Evolutionary conservation across 2,888 invertebrate genomes (phyloP), one percentile per base, ranked within the genome.

Genomic region (Idaea aversata): DNA sequence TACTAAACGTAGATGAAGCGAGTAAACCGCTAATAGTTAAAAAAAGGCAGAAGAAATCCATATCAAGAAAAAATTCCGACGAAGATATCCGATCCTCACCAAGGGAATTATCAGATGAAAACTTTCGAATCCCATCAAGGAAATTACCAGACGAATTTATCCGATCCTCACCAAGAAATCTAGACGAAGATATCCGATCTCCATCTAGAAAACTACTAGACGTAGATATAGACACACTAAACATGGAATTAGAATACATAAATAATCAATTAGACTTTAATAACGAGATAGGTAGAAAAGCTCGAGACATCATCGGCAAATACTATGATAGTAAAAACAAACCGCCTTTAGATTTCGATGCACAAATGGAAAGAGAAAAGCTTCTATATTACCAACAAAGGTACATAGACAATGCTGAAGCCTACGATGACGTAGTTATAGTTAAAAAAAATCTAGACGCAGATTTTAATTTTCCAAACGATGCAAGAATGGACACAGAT

Each of bases 281-380:
- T 57, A 91, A 90, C 66, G 92, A 91, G 72, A 84, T 91, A 1
- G 91, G 91, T 0, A 79, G 91, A 15, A 91, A 91, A 76, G 91
- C 90, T 0, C 83, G 91, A 65, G 93, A 93, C 72, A 88, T 91
- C 0, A 91, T 91, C 0, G 88, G 88, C 0, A 90, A 88, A 63
- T 88, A 88, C 61, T 88, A 91, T 7, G 91, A 90, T 34, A 83
- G 72, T 59, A 87, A 83, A 71, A 81, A 78, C 61, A 93, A 90
- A 65, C 77, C 78, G 0, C 90, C 88, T 0, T 69, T 90, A 66
- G 93, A 93, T 75, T 93, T 93, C 59, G 93, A 93, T 72, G 91
- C 93, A 0, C 93, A 93, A 76, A 93, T 93, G 93, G 93, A 93
- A 65, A 87, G 88, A 69, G 93, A 93, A 62, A 93, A 93, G 35